phyloP scores from a whole-genome alignment of 1,140 invertebrate genomes.

The Paralvinella palmiformis region DNA sequence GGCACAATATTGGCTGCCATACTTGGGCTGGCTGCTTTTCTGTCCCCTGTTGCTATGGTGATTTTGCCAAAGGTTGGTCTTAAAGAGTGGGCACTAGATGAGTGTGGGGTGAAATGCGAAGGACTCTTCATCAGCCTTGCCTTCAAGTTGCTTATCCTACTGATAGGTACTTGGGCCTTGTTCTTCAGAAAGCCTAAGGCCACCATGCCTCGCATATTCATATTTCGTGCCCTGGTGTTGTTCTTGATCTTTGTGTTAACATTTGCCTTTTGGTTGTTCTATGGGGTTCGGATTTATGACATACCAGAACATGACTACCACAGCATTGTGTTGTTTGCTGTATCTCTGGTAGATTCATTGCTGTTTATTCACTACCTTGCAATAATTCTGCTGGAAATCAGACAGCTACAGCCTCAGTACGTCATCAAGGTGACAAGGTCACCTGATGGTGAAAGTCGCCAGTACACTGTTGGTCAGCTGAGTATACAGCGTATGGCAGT shows the following conservation, averaged over 20 bases:
- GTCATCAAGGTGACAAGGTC: slow-evolving; percentile 86
- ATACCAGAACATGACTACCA: slow-evolving; percentile 39
- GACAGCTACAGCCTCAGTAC: slow-evolving; percentile 82
- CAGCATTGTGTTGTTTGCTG: slow-evolving; percentile 81
- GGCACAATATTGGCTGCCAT: slow-evolving; percentile 69
- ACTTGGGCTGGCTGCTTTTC: slow-evolving; percentile 73
- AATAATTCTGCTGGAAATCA: slow-evolving; percentile 83
- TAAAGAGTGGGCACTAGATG: slow-evolving; percentile 54
- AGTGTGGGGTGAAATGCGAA: slow-evolving; percentile 78
- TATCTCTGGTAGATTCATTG: slow-evolving; percentile 83
- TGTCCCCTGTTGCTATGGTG: slow-evolving; percentile 90
- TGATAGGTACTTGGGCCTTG: slow-evolving; percentile 83
- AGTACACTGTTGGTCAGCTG: slow-evolving; percentile 80
- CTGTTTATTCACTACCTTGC: slow-evolving; percentile 93
- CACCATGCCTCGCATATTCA: slow-evolving; percentile 87
- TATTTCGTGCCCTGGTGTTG: slow-evolving; percentile 81
- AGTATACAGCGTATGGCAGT: slow-evolving; percentile 92
- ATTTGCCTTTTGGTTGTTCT: slow-evolving; percentile 96
- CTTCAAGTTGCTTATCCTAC: slow-evolving; percentile 86
- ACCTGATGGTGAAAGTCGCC: slow-evolving; percentile 73
- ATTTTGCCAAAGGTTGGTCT: slow-evolving; percentile 68
- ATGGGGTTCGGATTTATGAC: slow-evolving; percentile 75
- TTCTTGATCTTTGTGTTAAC: slow-evolving; percentile 85
- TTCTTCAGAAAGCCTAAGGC: slow-evolving; percentile 56
- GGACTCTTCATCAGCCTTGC: slow-evolving; percentile 84